phyloP scores from a whole-genome alignment of 2,113 vertebrate species.

The Ptyas mucosa region DNA sequence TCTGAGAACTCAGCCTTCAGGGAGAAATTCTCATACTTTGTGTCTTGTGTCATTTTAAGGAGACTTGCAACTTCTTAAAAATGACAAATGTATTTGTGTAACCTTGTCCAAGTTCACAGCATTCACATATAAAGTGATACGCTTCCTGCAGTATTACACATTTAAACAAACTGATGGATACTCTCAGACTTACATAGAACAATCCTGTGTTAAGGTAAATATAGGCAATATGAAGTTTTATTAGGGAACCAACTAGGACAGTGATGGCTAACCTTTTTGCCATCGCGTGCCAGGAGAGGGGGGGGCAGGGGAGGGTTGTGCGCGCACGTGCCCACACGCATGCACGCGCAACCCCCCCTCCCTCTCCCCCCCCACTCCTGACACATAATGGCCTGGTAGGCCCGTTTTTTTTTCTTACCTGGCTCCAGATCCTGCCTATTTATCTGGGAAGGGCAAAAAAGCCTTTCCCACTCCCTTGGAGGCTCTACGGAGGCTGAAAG shows the following conservation, averaged over 20 bases:
- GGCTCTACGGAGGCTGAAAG: no score
- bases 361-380: no score
- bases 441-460: no score
- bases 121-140: not conserved
- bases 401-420: no score
- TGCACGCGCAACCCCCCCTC: no score
- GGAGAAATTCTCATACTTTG: not conserved
- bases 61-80: not conserved
- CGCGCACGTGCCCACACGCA: no score
- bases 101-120: not conserved
- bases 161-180: not conserved
- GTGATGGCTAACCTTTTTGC: no score
- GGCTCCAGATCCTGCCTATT: no score
- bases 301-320: no score
- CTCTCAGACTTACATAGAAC: not conserved
- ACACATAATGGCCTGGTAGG: no score
- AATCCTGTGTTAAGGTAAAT: not conserved
- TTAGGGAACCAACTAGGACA: not conserved
- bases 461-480: no score
- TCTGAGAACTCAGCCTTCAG: not conserved
- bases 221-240: not conserved
- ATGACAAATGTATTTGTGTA: not conserved
- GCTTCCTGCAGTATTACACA: not conserved
- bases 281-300: no score
- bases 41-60: not conserved